Evolutionary conservation across 2,113 vertebrate species (phyloP), one percentile per base, ranked within the genome.

Genomic region (Lepus europaeus): DNA sequence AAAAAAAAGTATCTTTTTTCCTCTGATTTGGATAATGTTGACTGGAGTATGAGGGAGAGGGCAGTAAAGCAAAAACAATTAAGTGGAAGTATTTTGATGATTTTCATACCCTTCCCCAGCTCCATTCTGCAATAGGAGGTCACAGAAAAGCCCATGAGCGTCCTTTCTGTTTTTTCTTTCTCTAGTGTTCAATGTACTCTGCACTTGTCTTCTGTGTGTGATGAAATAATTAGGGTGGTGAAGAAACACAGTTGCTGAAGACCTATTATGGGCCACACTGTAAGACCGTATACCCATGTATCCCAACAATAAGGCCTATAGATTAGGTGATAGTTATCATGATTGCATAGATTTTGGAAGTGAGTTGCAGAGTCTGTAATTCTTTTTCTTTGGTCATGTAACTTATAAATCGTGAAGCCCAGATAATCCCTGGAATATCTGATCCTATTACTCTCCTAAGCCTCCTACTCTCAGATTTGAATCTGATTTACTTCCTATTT

Each of bases 381-480:
- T 83, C 56, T 84, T 94, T 97, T 87, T 83, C 49, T 89, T 87
- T 70, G 86, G 33, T 77, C 64, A 36, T 85, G 68, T 51, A 83
- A 82, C 17, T 89, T 94, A 19, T 89, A 91, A 93, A 29, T 91
- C 74, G 51, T 84, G 69, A 73, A 94, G 61, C 79, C 49, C 53
- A 11, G 66, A 68, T 95, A 77, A 95, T 95, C 66, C 17, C 66
- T 88, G 73, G 72, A 72, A 69, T 92, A 93, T 82, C 31, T 87
- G 25, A 90, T n/a, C 20, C 27, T 86, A 88, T 27, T 78, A 64
- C 23, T 22, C 22, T 87, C 69, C 49, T 93, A 92, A 95, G 39
- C 11, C 89, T 94, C 93, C 92, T 89, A 83, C 23, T 76, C 31
- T 51, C 23, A 11, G 23, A 86, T 96, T 92, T 95, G 66, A 95